Conservation (phyloP, 2,888 invertebrate genomes). For the Macrosoma leucophasiata region DNA sequence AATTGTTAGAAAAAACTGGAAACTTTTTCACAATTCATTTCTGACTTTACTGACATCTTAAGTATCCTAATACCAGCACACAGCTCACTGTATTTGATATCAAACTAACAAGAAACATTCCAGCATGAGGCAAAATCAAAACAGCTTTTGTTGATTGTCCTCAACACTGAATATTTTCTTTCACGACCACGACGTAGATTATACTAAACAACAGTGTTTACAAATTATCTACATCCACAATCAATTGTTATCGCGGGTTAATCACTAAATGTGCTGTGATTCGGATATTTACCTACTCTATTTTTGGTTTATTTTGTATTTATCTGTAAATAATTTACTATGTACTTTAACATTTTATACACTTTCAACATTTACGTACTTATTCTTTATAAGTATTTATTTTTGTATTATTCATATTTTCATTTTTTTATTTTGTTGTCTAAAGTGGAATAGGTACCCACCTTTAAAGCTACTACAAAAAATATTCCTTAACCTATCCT, state of each 20-base stretch:
- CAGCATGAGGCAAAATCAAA: slow-evolving; percentile 45
- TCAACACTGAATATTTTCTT: slow-evolving; percentile 43
- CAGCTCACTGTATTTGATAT: no score
- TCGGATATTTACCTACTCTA: slow-evolving; percentile 18
- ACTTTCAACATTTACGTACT: not conserved
- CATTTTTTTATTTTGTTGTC: no score
- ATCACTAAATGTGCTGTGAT: slow-evolving; percentile 35
- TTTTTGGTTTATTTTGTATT: not conserved
- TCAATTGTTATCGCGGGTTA: slow-evolving; percentile 54
- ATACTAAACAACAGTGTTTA: slow-evolving; percentile 61
- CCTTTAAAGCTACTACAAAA: no score
- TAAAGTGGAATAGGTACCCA: no score
- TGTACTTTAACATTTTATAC: not conserved
- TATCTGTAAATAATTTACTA: no score
- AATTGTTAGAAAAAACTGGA: no score
- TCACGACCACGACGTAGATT: slow-evolving; percentile 39
- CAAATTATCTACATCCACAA: slow-evolving; percentile 58
- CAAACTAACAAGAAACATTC: slow-evolving; percentile 42
- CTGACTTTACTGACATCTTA: no score
- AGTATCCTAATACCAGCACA: no score
- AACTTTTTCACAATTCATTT: no score
- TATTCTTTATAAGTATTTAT: no score
- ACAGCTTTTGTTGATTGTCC: slow-evolving; percentile 60
- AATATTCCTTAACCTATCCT: no score
- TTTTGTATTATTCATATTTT: no score